Conservation (phyloP, 2,797 vertebrate species). For the Parambassis ranga region DNA sequence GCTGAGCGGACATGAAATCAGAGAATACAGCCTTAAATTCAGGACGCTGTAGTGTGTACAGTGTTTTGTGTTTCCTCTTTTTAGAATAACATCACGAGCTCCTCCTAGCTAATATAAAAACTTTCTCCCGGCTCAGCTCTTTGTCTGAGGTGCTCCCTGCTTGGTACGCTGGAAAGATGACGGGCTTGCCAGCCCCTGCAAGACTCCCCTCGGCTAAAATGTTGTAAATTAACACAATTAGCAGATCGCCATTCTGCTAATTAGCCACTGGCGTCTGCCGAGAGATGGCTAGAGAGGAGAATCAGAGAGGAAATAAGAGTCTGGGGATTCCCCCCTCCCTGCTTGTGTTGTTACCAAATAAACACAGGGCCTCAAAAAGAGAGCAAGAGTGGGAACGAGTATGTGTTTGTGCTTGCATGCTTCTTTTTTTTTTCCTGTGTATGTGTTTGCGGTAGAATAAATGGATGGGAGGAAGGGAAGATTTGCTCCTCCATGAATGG, state of each 20-base stretch:
- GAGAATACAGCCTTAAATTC: background rate
- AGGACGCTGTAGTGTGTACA: too few species aligned
- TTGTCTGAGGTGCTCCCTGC: conserved; percentile 86
- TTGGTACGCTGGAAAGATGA: conserved; percentile 84
- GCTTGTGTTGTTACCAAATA: conserved; percentile 90
- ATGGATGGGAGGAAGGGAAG: conserved; percentile 44
- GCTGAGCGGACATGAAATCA: background rate
- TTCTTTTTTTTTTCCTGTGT: conserved; percentile 1
- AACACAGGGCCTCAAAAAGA: conserved; percentile 75
- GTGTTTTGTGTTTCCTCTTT: background rate
- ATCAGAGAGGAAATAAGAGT: conserved; percentile 84
- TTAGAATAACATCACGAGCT: too few species aligned
- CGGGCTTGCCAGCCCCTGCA: conserved; percentile 86
- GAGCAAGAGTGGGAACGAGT: conserved; percentile 53
- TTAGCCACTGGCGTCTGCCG: conserved; percentile 92
- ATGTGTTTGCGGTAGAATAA: conserved; percentile 51
- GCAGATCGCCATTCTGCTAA: conserved; percentile 94
- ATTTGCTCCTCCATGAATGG: conserved; percentile 49
- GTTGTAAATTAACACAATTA: conserved; percentile 99
- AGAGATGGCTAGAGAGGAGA: conserved; percentile 87
- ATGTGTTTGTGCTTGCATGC: conserved; percentile 21
- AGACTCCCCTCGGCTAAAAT: conserved; percentile 95
- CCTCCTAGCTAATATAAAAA: conserved; percentile 41
- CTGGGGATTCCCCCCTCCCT: conserved; percentile 72
- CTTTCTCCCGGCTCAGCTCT: conserved; percentile 65